Conservation (phyloP, 2,888 invertebrate genomes). For the Ditula angustiorana region DNA sequence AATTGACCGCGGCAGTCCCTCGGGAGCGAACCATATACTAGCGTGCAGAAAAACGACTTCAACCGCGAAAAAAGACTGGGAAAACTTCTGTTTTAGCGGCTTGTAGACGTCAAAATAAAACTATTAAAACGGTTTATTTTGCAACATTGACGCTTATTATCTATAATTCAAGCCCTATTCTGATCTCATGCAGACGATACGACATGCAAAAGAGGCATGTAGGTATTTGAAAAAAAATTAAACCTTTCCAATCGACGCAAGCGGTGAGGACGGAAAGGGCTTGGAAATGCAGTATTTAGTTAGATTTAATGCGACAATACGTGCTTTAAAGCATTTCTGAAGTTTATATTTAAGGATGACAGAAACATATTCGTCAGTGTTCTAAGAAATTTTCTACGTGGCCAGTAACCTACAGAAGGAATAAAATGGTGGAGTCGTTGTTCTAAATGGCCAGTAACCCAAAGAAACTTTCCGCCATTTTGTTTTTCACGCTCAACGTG, state of each 20-base stretch:
- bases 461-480: conserved; percentile 1
- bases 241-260: too few species aligned
- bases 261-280: too few species aligned
- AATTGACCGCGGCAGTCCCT: conserved; percentile 13
- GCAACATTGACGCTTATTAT: background rate
- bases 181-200: too few species aligned
- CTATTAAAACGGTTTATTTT: background rate
- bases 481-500: conserved; percentile 31
- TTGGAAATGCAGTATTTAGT: too few species aligned
- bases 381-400: background rate
- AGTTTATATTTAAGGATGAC: too few species aligned
- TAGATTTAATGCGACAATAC: too few species aligned
- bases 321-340: too few species aligned
- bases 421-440: background rate
- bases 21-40: background rate
- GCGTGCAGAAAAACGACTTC: conserved; percentile 12
- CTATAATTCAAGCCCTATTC: background rate
- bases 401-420: background rate
- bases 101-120: background rate
- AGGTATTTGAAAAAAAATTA: too few species aligned
- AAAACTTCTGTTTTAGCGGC: background rate
- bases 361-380: too few species aligned
- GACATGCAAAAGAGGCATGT: too few species aligned
- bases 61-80: background rate
- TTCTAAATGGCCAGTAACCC: background rate